phyloP scores from a whole-genome alignment of 1,140 invertebrate genomes.

The Apocrypta bakeri region DNA sequence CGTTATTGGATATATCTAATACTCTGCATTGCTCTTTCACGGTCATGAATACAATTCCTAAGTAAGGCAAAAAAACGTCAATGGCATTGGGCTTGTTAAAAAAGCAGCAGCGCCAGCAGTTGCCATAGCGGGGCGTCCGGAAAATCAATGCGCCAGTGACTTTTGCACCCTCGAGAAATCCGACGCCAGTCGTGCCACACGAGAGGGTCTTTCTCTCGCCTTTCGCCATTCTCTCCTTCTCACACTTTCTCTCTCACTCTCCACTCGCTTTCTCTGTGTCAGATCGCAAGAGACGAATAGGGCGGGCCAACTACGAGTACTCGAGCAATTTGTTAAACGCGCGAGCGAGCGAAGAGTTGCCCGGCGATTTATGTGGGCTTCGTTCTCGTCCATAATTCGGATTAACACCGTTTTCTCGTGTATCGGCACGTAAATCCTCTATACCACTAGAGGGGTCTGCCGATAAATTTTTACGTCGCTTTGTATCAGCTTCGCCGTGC shows the following conservation, averaged over 20 bases:
- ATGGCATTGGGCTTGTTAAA: conserved; percentile 23
- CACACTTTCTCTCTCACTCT: neutral
- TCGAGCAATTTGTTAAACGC: conserved; percentile 50
- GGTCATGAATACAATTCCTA: conserved; percentile 15
- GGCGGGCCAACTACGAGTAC: conserved; percentile 37
- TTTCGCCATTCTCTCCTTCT: conserved; percentile 18
- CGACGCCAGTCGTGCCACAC: conserved; percentile 2
- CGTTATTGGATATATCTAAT: no score
- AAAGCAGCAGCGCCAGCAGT: conserved; percentile 13
- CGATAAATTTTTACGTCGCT: conserved; percentile 52
- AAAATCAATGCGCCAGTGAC: conserved; percentile 47
- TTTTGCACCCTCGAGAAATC: conserved; percentile 43
- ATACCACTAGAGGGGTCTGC: conserved; percentile 24
- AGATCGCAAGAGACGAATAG: conserved; percentile 42
- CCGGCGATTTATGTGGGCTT: conserved; percentile 48
- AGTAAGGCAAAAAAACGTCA: neutral
- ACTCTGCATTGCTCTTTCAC: neutral
- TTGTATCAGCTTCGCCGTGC: conserved; percentile 22
- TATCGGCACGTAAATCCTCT: conserved; percentile 53
- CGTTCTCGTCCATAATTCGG: conserved; percentile 55
- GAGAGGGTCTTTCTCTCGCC: conserved; percentile 15
- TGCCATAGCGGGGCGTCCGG: neutral
- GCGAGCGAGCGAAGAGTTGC: neutral
- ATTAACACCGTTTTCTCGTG: conserved; percentile 54
- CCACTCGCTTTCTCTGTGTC: neutral